Evolutionary conservation across 2,797 vertebrate species (phyloP).

Genomic region (Acanthis flammea): DNA sequence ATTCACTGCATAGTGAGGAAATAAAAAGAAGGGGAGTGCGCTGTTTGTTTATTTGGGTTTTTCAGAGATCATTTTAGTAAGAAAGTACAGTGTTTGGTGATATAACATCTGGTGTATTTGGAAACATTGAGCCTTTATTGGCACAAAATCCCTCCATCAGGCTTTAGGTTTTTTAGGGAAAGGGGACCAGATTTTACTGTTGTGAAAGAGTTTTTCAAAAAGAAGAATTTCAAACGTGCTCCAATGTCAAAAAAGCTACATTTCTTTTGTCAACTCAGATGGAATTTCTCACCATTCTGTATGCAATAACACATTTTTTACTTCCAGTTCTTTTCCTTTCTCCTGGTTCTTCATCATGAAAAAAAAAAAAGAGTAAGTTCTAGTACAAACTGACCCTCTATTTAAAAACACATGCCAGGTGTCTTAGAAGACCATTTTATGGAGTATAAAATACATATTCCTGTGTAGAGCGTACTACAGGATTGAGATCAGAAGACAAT

Average conservation of each 20-base stretch:
- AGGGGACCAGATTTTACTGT: not conserved
- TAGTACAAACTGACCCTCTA: not conserved
- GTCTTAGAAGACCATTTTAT: not conserved
- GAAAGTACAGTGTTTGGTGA: not conserved
- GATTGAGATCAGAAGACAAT: not conserved
- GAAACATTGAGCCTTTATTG: not conserved
- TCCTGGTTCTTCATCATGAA: not conserved
- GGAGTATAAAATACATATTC: not conserved
- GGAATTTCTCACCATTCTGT: not conserved
- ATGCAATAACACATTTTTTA: not conserved
- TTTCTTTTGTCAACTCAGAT: not conserved
- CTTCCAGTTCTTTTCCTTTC: not conserved
- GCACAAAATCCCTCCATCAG: not conserved
- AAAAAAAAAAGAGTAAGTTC: not conserved
- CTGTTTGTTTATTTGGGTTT: accelerated
- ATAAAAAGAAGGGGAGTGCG: not conserved
- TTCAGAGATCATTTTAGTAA: not conserved
- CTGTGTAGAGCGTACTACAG: not conserved
- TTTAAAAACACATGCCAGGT: not conserved
- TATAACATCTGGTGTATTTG: not conserved
- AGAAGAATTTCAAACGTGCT: not conserved
- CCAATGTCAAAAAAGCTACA: not conserved
- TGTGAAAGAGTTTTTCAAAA: not conserved
- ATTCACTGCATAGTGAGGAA: not conserved
- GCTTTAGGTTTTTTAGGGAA: not conserved